Evolutionary conservation across 2,797 vertebrate species (phyloP), one percentile per base, ranked within the genome.

Genomic region (Jordanella pulchra): DNA sequence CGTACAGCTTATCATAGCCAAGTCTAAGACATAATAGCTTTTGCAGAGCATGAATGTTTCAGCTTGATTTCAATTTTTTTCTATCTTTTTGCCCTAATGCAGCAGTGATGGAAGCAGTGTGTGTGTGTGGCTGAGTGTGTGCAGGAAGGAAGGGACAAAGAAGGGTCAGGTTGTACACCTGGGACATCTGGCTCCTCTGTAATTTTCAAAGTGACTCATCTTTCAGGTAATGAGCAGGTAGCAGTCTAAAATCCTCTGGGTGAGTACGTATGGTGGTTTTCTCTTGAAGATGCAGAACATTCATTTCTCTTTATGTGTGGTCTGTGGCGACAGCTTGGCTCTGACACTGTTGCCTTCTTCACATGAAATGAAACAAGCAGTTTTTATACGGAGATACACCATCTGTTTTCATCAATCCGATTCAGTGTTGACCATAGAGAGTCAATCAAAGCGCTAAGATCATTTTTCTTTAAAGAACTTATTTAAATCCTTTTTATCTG

Each of bases 171-270:
- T 63, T 73, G 68, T 71, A 65, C 91, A 92, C 88, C 89, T 88
- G 89, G 89, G 87, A 83, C 76, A 65, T 84, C 65, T 82, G 67
- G 64, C 79, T 77, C 71, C 81, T 83, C 86, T 92, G 84, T 91
- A 92, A 93, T 93, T 92, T 91, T 76, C 71, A 71, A 83, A 84
- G 78, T 72, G 84, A 87, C 70, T 91, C 84, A 84, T 86, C 76
- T 81, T 44, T 76, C 53, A 67, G 84, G 74, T 90, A 93, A 93
- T 90, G 87, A 93, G 87, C 81, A 84, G 84, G 85, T 86, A 77
- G 42, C 17, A 13, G 47, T 79, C 48, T 70, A 71, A 67, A 80
- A 80, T 76, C 78, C 82, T 73, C 71, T 65, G 23, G 63, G 35
- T 50, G 7, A 65, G 58, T 45, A 7, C 45, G 5, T 32, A 3